These are phyloP conservation scores for Athalia cordata DNA, from an alignment of 2,888 invertebrate species.

Conservation along the genomic window DNA sequence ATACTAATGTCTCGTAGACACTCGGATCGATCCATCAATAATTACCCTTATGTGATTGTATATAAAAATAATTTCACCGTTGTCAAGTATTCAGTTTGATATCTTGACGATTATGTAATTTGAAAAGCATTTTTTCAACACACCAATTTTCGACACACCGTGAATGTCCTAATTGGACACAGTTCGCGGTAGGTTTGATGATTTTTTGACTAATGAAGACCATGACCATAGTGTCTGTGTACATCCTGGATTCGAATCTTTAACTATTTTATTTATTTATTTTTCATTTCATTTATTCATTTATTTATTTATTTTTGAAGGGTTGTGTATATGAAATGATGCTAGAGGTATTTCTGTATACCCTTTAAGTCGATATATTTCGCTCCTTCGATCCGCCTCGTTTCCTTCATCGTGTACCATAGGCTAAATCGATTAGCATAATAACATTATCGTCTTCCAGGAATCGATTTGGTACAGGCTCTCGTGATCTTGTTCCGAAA, in stretches of 20 bases:
- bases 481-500: slow-evolving; percentile 7
- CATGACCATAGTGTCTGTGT: too few relatives aligned
- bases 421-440: slow-evolving; percentile 39
- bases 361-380: background rate
- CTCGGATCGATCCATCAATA: background rate
- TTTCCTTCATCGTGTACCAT: background rate
- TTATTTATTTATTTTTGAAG: background rate
- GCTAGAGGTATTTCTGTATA: too few relatives aligned
- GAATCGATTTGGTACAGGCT: slow-evolving; percentile 18
- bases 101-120: too few relatives aligned
- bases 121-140: too few relatives aligned
- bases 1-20: too few relatives aligned
- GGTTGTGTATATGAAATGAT: slow-evolving; percentile 9
- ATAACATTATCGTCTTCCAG: slow-evolving; percentile 35
- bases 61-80: background rate
- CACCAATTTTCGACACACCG: background rate
- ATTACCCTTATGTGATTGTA: background rate
- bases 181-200: background rate
- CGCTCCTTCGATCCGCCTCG: background rate
- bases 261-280: too few relatives aligned
- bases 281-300: background rate
- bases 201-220: background rate
- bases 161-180: slow-evolving; percentile 32
- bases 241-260: too few relatives aligned
- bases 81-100: too few relatives aligned